Base-by-base conservation (phyloP, 2,113 vertebrate species). In the Psilopogon haemacephalus region DNA sequence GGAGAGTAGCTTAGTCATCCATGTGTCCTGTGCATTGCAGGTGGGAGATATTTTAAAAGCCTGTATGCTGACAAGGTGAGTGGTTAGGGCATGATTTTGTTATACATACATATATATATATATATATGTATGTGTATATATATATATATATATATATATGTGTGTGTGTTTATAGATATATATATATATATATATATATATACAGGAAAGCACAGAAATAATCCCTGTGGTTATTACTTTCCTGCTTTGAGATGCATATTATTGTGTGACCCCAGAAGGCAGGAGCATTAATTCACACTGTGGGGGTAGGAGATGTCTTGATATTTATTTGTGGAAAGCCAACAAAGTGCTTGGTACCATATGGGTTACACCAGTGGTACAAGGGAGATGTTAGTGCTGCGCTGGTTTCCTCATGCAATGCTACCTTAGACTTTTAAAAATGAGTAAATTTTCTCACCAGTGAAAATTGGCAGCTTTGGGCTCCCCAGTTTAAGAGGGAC, bases 21-120 rank as follows among this genome's bases (percentile, higher is more conserved):
- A 21, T 80, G 75, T 94, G 72, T 21, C 90, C 75, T 58, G 56
- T 71, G 82, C 46, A 13, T 59, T 83, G 74, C 89, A 85, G 60
- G 87, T 83, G 68, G 75, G 71, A 94, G 89, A 91, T 96, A 90
- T 95, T 93, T 95, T 94, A 92, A 94, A 92, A 77, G 75, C 42
- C 42, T 83, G 0, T 62, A 32, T 80, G 40, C 46, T 94, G 96
- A 89, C 84, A 91, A 95, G 89, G 87, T 94, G 89, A 95, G 68
- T 92, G 84, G 89, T 94, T 91, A 92, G 93, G 89, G 78, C 92
- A 89, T 44, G 84, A 44, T 92, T 96, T 91, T 90, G 64, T 74
- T 82, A 60, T 58, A 64, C 40, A 24, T 55, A 26, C 46, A 40
- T 70, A 46, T 69, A 9, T 14, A 6, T 69, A 8, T 38, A 28